Evolutionary conservation across 2,797 vertebrate species (phyloP), one percentile per base, ranked within the genome.

Genomic region (Epinephelus awoara): DNA sequence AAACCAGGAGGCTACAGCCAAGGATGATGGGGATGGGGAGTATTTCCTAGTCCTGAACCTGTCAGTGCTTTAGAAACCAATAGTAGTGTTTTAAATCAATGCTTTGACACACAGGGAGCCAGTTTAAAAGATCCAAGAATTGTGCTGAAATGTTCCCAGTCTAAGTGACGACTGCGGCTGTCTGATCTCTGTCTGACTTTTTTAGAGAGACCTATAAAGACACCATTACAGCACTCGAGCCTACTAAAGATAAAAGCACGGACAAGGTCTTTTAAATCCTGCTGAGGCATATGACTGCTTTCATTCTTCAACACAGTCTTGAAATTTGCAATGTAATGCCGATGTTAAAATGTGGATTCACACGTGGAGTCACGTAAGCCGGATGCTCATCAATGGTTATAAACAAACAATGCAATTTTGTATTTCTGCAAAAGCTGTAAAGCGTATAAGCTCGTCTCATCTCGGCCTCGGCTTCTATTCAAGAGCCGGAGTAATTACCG

Each of bases 111-210:
- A 8, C 40, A 25, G 34, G 47, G 40, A 42, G 38, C 13, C 12
- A 3, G 15, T 10, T 38, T 23, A 47, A 18, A 34, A 34, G 44
- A 59, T 38, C 55, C 40, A 55, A 58, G 55, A 14, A 17, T 8
- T 9, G 55, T 38, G 25, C 51, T 59, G 44, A 51, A n/a, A 27
- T 21, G 56, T 49, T 40, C 19, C 29, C 54, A 50, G 21, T 68
- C 23, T 40, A 3, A 77, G 27, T n/a, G 66, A 69, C 40, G 25
- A 52, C 54, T 34, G 63, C 55, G 18, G 64, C 56, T 4, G 34
- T 50, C 63, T 67, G 49, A 61, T 61, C 44, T 21, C 6, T 21
- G 23, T 50, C 67, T 49, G 46, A 40, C n/a, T 71, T 19, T 38
- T 61, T 18, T 14, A 11, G 47, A 65, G n/a, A 72, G n/a, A 12